These are phyloP conservation scores for Drosophila mimetica DNA, from an alignment of 2,888 invertebrate genomes.

Conservation along the genomic window DNA sequence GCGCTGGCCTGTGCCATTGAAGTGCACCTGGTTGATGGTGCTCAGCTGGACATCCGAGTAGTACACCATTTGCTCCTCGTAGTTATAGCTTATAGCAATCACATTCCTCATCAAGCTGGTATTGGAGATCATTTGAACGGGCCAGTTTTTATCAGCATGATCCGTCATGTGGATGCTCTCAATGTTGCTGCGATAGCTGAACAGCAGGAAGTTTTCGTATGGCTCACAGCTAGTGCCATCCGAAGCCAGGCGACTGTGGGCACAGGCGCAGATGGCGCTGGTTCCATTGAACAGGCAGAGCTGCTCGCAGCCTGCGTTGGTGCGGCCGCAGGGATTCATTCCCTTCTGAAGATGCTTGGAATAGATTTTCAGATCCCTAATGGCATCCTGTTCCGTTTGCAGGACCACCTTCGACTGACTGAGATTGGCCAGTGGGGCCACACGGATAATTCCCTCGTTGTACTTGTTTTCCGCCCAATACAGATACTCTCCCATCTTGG, in stretches of 20 bases:
- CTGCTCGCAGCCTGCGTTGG: conserved; percentile 91
- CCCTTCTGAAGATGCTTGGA: conserved; percentile 86
- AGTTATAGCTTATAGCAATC: conserved; percentile 93
- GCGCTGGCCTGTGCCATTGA: conserved; percentile 90
- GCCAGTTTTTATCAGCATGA: conserved; percentile 90
- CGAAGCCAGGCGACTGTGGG: conserved; percentile 90
- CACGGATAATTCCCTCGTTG: conserved; percentile 86
- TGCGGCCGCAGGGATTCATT: conserved; percentile 87
- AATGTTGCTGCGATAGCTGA: conserved; percentile 91
- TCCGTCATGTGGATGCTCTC: conserved; percentile 92
- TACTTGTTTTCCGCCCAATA: conserved; percentile 92
- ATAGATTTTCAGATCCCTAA: conserved; percentile 89
- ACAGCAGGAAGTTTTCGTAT: conserved; percentile 92
- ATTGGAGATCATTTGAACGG: conserved; percentile 90
- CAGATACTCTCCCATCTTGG: conserved; percentile 87
- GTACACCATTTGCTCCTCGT: conserved; percentile 88
- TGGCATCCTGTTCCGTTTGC: conserved; percentile 87
- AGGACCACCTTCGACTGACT: conserved; percentile 86
- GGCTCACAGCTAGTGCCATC: conserved; percentile 89
- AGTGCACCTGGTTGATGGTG: conserved; percentile 91
- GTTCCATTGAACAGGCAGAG: conserved; percentile 91
- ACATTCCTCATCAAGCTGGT: conserved; percentile 92
- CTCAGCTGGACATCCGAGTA: conserved; percentile 96
- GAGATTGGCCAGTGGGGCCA: conserved; percentile 87
- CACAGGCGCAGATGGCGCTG: conserved; percentile 90